phyloP scores from a whole-genome alignment of 2,113 vertebrate species.

The Eleginops maclovinus region DNA sequence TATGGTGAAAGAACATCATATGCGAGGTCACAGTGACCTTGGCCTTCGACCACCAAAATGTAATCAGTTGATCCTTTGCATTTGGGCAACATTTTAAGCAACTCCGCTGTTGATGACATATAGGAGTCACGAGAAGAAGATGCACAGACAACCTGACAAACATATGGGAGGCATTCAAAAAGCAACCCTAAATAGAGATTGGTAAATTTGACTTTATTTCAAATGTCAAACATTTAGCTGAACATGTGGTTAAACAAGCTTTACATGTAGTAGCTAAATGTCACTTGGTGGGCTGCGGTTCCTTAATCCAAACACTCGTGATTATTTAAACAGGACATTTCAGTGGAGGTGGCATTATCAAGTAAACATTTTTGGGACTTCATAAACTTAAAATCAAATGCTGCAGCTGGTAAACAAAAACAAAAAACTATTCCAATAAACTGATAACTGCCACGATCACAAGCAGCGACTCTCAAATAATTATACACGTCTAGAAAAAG shows the following conservation, averaged over 20 bases:
- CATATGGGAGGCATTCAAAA: background rate
- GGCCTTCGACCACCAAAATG: no score
- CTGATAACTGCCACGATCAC: conserved; percentile 1
- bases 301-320: conserved; percentile 7
- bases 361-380: conserved; percentile 32
- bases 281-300: background rate
- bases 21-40: no score
- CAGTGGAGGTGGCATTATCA: conserved; percentile 21
- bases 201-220: conserved; percentile 55
- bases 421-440: conserved; percentile 19
- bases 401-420: conserved; percentile 33
- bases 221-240: conserved; percentile 49
- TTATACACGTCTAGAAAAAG: conserved; percentile 7
- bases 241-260: conserved; percentile 47
- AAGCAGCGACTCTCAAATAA: conserved; percentile 34
- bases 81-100: no score
- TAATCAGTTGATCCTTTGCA: no score
- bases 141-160: no score
- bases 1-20: no score
- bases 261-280: conserved; percentile 34
- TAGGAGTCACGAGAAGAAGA: no score
- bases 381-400: background rate
- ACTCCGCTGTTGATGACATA: no score
- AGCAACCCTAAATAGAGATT: background rate
- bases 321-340: conserved; percentile 23